Conservation (phyloP, 2,797 vertebrate species). For the Squalus acanthias region DNA sequence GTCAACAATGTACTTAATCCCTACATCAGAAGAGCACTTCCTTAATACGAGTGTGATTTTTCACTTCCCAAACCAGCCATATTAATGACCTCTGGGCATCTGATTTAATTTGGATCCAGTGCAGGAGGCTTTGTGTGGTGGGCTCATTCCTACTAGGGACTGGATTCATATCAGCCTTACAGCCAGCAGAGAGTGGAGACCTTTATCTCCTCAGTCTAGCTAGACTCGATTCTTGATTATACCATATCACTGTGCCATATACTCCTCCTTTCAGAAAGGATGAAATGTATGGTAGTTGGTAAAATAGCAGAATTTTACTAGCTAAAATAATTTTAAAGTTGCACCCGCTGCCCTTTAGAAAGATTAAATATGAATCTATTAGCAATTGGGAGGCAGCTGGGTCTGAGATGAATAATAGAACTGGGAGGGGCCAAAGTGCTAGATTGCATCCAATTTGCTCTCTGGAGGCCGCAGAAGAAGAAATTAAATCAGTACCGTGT, state of each 20-base stretch:
- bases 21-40: not conserved
- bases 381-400: not conserved
- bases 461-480: not conserved
- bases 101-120: not conserved
- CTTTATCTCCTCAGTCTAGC: not conserved
- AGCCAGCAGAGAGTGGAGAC: not conserved
- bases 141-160: not conserved
- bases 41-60: not conserved
- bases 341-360: not conserved
- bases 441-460: not conserved
- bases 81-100: not conserved
- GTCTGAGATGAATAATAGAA: conserved; percentile 10
- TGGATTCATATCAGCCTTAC: not conserved
- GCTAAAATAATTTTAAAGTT: not conserved
- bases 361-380: not conserved
- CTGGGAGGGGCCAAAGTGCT: not conserved
- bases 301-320: not conserved
- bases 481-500: not conserved
- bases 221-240: too few relatives aligned
- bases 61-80: not conserved
- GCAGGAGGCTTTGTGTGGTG: not conserved
- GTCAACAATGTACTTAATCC: not conserved
- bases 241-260: not conserved
- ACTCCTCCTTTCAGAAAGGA: not conserved
- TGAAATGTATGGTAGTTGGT: not conserved